A percentile compares a stretch with the other conserved stretches of the same genome.
Conservation (phyloP, 2,888 invertebrate genomes). For the Ectobius pallidus region DNA sequence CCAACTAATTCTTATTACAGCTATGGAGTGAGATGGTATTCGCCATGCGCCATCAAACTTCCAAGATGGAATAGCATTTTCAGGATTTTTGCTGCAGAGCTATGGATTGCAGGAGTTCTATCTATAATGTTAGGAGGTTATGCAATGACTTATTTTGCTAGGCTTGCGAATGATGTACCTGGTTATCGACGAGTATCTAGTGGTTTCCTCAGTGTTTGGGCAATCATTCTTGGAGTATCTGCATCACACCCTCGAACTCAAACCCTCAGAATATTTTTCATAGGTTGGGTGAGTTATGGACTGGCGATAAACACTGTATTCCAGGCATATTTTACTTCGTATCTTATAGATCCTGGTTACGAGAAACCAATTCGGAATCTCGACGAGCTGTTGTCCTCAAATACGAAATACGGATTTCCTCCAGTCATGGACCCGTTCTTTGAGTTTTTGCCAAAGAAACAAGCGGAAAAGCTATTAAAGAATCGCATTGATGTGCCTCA, state of each 20-base stretch:
- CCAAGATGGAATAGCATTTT: background rate
- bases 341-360: background rate
- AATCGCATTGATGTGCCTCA: background rate
- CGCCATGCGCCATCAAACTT: background rate
- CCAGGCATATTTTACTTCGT: background rate
- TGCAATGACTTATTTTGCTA: background rate
- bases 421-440: background rate
- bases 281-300: background rate
- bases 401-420: background rate
- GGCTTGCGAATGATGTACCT: background rate
- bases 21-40: no score
- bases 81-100: background rate
- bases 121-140: background rate
- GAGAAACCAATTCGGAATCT: background rate
- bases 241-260: background rate
- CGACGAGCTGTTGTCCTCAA: background rate
- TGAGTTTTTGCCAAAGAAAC: background rate
- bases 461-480: background rate
- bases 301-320: background rate
- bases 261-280: background rate
- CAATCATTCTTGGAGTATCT: background rate
- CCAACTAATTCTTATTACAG: no score
- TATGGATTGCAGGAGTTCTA: background rate
- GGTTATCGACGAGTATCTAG: background rate
- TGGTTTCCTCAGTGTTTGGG: background rate